Evolutionary conservation across 2,888 invertebrate genomes (phyloP).

Genomic region (Bimastos eiseni): DNA sequence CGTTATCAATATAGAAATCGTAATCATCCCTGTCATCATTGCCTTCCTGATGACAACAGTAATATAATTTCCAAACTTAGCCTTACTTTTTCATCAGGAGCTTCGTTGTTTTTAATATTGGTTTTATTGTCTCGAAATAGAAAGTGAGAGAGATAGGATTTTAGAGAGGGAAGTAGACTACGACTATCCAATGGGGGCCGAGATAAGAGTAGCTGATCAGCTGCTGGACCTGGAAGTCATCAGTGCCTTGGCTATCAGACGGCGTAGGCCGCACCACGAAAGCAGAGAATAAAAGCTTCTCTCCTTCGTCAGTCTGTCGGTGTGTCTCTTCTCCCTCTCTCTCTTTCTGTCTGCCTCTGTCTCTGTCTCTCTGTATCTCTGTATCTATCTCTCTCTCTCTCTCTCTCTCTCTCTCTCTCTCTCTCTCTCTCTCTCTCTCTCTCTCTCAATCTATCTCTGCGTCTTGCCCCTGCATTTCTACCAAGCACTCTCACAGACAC

Average conservation of each 20-base stretch:
- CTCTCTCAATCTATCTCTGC: background rate
- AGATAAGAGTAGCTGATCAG: background rate
- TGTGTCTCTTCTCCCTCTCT: no score
- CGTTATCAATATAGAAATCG: conserved; percentile 26
- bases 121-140: background rate
- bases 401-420: background rate
- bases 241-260: background rate
- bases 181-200: background rate
- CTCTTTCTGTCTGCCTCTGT: background rate
- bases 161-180: background rate
- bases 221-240: conserved; percentile 13
- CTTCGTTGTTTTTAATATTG: background rate
- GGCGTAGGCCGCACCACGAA: background rate
- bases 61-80: conserved; percentile 17
- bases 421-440: background rate
- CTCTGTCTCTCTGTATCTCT: no score
- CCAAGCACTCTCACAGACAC: background rate
- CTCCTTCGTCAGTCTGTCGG: background rate
- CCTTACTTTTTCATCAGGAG: conserved; percentile 17
- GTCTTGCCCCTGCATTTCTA: background rate
- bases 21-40: conserved; percentile 20
- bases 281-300: background rate
- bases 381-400: no score
- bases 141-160: background rate
- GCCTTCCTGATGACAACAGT: conserved; percentile 22